Percentiles rank a stretch among this genome's conserved stretches.
These are phyloP conservation scores for Drosophila yakuba DNA, from an alignment of 1,140 invertebrate genomes.

Conservation along the genomic window DNA sequence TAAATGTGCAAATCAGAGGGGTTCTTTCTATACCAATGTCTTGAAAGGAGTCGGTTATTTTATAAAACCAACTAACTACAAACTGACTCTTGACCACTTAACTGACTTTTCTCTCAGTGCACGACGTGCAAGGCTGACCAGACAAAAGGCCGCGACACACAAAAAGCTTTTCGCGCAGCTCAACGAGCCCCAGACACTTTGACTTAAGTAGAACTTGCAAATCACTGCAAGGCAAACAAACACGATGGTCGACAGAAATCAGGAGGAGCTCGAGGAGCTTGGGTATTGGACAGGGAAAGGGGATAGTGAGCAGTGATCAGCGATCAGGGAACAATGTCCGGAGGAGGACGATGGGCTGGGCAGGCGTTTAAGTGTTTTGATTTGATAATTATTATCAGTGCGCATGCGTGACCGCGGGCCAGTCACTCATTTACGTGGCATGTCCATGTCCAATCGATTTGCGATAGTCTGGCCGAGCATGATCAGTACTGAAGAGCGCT, in stretches of 20 bases:
- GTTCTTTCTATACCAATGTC: background rate
- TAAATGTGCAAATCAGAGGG: too few relatives aligned
- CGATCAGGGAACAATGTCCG: conserved; percentile 19
- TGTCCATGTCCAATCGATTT: conserved; percentile 69
- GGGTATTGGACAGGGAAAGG: background rate
- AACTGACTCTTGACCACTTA: too few relatives aligned
- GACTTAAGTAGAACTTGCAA: conserved; percentile 82
- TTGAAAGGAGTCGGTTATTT: too few relatives aligned
- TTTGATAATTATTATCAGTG: conserved; percentile 84
- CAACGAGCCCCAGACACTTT: conserved; percentile 59
- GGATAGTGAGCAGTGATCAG: background rate
- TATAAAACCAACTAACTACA: too few relatives aligned
- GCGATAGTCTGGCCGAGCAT: conserved; percentile 51
- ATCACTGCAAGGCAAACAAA: conserved; percentile 80
- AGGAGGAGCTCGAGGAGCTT: background rate
- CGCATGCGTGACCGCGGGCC: conserved; percentile 75
- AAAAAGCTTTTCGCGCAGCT: conserved; percentile 68
- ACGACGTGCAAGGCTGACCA: conserved; percentile 23
- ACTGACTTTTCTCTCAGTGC: conserved; percentile 8
- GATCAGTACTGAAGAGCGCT: conserved; percentile 7
- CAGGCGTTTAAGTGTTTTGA: conserved; percentile 83
- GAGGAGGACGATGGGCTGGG: conserved; percentile 61
- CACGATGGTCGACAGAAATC: conserved; percentile 46
- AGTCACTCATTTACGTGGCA: conserved; percentile 8
- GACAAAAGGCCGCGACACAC: conserved; percentile 53